Conservation (phyloP, 2,113 vertebrate genomes). For the Microtus oregoni region DNA sequence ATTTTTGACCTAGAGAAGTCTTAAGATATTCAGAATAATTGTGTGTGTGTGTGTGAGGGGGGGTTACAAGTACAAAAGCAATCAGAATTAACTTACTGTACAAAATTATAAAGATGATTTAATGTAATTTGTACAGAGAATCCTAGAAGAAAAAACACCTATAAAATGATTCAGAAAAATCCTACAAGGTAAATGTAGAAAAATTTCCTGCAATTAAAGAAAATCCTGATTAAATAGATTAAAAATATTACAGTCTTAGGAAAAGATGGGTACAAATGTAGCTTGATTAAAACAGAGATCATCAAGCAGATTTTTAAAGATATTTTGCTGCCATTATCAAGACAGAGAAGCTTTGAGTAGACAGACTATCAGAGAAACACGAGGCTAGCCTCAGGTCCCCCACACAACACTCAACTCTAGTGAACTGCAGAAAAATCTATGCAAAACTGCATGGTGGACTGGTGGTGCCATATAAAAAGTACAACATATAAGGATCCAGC, state of each 20-base stretch:
- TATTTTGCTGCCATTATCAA: neutral
- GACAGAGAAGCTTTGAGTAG: neutral
- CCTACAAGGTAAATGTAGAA: neutral
- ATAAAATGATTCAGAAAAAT: constrained; percentile 1
- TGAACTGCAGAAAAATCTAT: neutral
- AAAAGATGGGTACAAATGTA: neutral
- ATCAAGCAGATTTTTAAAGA: neutral
- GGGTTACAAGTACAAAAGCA: constrained; percentile 18
- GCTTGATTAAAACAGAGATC: neutral
- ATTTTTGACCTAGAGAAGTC: neutral
- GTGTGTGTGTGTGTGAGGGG: neutral
- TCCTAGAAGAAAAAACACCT: neutral
- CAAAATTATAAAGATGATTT: neutral
- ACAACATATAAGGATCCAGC: neutral
- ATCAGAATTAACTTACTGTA: neutral
- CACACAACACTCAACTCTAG: neutral
- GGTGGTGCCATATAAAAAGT: neutral
- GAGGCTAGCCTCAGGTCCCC: neutral
- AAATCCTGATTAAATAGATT: neutral
- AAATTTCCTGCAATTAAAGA: constrained; percentile 16
- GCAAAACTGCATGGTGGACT: neutral
- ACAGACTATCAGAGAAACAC: neutral
- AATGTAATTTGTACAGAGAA: constrained; percentile 6
- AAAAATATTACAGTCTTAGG: neutral
- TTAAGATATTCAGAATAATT: neutral